A percentile compares a stretch with the other conserved stretches of the same genome.
phyloP scores from a whole-genome alignment of 1,140 invertebrate genomes.

The Drosophila burlai region DNA sequence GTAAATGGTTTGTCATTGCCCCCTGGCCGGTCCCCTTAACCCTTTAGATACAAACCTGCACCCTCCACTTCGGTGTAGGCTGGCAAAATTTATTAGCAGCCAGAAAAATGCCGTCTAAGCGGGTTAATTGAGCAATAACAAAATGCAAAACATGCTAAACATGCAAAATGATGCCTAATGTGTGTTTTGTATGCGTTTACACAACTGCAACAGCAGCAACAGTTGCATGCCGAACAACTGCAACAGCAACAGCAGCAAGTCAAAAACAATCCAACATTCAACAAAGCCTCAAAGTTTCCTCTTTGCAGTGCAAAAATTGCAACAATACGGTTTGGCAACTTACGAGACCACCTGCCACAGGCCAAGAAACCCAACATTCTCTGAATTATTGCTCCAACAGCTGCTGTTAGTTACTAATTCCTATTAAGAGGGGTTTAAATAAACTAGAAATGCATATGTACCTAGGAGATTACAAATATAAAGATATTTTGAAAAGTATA shows the following conservation, averaged over 20 bases:
- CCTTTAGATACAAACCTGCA: constrained; percentile 5
- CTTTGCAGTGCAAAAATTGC: constrained; percentile 2
- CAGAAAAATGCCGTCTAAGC: constrained; percentile 50
- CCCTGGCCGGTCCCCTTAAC: constrained; percentile 8
- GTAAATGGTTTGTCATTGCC: constrained; percentile 52
- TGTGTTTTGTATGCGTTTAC: constrained; percentile 63
- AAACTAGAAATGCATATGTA: not conserved
- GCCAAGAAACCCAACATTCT: constrained; percentile 12
- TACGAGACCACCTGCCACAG: constrained; percentile 32
- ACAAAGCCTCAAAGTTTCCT: constrained; percentile 32
- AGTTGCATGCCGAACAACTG: constrained; percentile 21
- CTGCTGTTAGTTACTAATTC: not conserved
- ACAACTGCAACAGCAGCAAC: constrained; percentile 41
- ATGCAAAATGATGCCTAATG: constrained; percentile 50
- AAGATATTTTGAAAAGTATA: not conserved
- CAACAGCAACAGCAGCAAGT: constrained; percentile 23
- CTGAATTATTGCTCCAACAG: constrained; percentile 15
- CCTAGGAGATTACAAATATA: too few species aligned
- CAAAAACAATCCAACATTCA: constrained; percentile 26
- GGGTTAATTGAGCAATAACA: constrained; percentile 78
- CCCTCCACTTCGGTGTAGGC: constrained; percentile 1
- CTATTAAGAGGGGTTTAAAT: not conserved
- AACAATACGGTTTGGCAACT: constrained; percentile 41
- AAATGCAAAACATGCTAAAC: constrained; percentile 68
- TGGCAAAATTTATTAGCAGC: constrained; percentile 65